Base-by-base conservation (phyloP, 2,888 invertebrate species). In the Xanthorhoe designata region DNA sequence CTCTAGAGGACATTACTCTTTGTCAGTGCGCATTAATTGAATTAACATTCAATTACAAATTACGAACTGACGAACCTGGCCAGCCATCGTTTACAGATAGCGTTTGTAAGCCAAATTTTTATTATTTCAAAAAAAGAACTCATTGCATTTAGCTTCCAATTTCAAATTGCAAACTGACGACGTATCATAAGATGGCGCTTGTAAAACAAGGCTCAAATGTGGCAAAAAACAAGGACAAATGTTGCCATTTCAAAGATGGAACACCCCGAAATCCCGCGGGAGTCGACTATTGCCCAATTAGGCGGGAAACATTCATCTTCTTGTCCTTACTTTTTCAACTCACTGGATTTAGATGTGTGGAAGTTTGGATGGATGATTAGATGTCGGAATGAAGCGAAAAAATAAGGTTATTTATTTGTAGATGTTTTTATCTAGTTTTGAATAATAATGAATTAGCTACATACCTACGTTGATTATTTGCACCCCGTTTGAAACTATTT, bases 281-380 rank as follows among this genome's bases (percentile, higher is more conserved):
- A 88, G 87, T 84, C 29, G 56, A 59, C 59, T 60, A 57, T 81
- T 80, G 76, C 78, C 89, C 91, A 92, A 92, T 92, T 92, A 92
- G 84, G 84, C 82, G 90, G 86, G 90, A 87, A 74, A 83, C 90
- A 92, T 92, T 86, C 85, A 86, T 91, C 92, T 91, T 91, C 78
- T 78, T 80, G 77, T 80, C 77, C 79, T 79, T 80, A 78, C 78
- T 82, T 82, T 84, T 82, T 80, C 81, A 80, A 77, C 74, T 77
- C 52, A 10, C 62, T 35, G 59, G 60, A 56, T 67, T 66, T 61
- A 47, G 49, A 66, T 51, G 67, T 64, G 67, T 53, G 60, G 67
- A 67, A 57, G 63, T 64, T 57, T 56, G 49, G 63, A 67, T 60
- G 38, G 32, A 67, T 67, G 49, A n/a, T 67, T 3, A 5, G 42